phyloP scores from a whole-genome alignment of 1,140 invertebrate species.

The Heliconius himera region DNA sequence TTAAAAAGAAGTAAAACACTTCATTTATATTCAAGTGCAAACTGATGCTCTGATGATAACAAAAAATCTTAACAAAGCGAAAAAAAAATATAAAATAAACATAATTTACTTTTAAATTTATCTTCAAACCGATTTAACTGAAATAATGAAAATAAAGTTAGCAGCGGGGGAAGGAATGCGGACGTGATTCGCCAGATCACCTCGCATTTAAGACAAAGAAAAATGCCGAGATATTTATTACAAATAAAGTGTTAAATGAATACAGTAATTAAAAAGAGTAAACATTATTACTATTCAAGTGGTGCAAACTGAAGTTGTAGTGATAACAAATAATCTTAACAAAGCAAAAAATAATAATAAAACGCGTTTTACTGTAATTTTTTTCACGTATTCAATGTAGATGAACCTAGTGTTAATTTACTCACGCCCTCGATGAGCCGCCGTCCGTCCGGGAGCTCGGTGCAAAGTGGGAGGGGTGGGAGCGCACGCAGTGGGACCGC shows the following conservation, averaged over 20 bases:
- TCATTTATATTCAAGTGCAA: neutral
- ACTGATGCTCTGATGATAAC: too few relatives aligned
- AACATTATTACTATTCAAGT: conserved; percentile 26
- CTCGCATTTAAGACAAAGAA: conserved; percentile 39
- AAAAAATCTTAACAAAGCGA: too few relatives aligned
- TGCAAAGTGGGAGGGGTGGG: neutral
- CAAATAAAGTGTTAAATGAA: conserved; percentile 13
- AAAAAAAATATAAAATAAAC: too few relatives aligned
- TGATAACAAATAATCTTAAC: conserved; percentile 32
- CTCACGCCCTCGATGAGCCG: conserved; percentile 3
- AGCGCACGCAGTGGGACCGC: neutral
- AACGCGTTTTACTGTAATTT: neutral
- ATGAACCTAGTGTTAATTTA: neutral
- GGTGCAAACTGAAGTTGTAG: conserved; percentile 35
- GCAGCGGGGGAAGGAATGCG: conserved; percentile 39
- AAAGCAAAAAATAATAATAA: conserved; percentile 26
- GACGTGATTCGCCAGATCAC: conserved; percentile 36
- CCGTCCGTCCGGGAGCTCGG: neutral
- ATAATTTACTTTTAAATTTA: too few relatives aligned
- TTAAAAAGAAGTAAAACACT: conserved; percentile 10
- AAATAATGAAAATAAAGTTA: conserved; percentile 64
- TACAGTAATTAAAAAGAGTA: neutral
- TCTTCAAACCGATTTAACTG: conserved; percentile 42
- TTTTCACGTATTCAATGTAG: conserved; percentile 3
- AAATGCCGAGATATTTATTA: conserved; percentile 5